Evolutionary conservation across 1,140 invertebrate species (phyloP), one percentile per base, ranked within the genome.

Genomic region (Tribolium castaneum): DNA sequence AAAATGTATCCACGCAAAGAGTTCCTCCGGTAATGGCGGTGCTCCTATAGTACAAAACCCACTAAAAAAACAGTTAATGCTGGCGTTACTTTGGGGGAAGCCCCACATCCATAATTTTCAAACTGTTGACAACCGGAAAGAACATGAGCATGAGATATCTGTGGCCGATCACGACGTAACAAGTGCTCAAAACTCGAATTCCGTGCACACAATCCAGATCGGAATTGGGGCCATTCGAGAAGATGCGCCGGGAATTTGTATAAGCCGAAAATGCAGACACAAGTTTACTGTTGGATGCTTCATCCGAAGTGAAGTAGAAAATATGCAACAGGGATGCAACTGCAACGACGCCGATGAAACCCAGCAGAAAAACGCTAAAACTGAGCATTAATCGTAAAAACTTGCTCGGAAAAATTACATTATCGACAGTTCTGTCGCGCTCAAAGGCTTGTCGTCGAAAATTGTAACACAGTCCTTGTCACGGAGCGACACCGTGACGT

Each of bases 1-100:
- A 88, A 78, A 88, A 89, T 5, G 87, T 86, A 75, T 89, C 88
- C 1, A 88, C 87, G 5, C 84, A 82, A 39, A 84, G 59, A 5
- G 83, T 84, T 12, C 82, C 82, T 25, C 83, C 83, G 13, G 80
- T 83, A 12, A 84, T 81, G 9, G 80, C 77, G 6, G 82, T 84
- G 56, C 82, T 84, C 34, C 80, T 56, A 56, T 82, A 81, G n/a
- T 81, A 73, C 13, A 80, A 22, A 7, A 82, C 76, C 82, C 83
- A 84, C 82, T 73, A 73, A 83, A 81, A 70, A 25, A 13, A 77
- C 25, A 30, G 10, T 13, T 70, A 9, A 70, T 74, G 13, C 76
- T 52, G 0, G 14, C 6, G 70, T 22, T 19, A 7, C 6, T 54
- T 75, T 16, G 13, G 5, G n/a, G 6, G 25, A 10, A 19, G 1